Evolutionary conservation across 2,113 vertebrate species (phyloP).

Genomic region (Saguinus imperator): DNA sequence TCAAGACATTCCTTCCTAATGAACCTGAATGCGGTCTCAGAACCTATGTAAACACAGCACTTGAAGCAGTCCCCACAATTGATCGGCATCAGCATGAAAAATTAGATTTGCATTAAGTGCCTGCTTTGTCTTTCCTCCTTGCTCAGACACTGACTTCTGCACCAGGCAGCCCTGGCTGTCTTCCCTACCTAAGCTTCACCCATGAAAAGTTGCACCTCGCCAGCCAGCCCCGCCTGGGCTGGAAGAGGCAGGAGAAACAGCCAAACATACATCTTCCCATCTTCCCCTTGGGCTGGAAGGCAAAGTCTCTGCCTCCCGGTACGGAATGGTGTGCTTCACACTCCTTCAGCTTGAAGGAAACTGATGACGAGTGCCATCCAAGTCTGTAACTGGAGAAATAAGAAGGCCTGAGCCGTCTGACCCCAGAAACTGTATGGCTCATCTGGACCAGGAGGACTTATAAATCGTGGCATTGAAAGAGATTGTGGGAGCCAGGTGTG

Average conservation of each 20-base stretch:
- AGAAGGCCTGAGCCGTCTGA: neutral
- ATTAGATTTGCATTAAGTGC: neutral
- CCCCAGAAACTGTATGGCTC: neutral
- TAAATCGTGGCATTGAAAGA: neutral
- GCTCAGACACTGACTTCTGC: neutral
- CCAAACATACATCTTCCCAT: neutral
- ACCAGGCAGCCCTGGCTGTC: neutral
- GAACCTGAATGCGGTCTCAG: neutral
- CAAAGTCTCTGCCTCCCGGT: neutral
- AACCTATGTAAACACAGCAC: neutral
- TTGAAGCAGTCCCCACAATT: neutral
- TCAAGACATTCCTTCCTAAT: neutral
- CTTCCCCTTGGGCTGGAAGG: neutral
- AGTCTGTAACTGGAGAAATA: neutral
- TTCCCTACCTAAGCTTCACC: neutral
- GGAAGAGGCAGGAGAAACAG: neutral
- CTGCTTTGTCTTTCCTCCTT: neutral
- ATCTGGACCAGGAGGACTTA: neutral
- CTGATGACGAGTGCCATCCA: neutral
- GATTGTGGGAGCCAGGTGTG: rapidly evolving
- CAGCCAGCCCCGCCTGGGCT: neutral
- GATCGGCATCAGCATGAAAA: rapidly evolving
- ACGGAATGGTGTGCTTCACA: neutral
- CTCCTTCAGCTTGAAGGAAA: neutral
- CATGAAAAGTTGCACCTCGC: neutral